Evolutionary conservation across 2,113 vertebrate genomes (phyloP).

Genomic region (Aleadryas rufinucha): DNA sequence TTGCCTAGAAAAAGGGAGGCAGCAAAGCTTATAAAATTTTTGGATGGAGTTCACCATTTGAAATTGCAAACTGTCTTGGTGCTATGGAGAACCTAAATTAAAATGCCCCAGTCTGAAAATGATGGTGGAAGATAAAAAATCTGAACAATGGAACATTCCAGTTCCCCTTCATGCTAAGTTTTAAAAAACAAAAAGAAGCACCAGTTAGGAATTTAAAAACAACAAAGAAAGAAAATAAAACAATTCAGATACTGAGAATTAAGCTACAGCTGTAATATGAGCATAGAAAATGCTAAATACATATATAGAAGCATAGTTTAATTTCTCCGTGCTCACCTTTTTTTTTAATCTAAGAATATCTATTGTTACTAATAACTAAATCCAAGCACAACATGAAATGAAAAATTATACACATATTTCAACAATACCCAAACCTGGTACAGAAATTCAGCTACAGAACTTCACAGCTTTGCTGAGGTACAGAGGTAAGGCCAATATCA

Average conservation of each 20-base stretch:
- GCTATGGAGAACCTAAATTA: neutral
- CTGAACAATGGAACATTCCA: neutral
- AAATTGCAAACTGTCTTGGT: neutral
- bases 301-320: neutral
- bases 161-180: neutral
- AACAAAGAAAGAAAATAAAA: neutral
- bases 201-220: neutral
- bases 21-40: neutral
- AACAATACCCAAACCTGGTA: neutral
- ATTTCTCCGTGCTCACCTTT: rapidly evolving
- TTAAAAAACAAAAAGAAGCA: neutral
- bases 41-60: neutral
- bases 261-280: neutral
- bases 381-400: neutral
- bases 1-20: neutral
- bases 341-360: neutral
- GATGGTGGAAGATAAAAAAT: neutral
- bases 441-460: neutral
- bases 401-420: neutral
- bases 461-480: neutral
- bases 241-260: neutral
- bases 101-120: neutral
- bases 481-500: neutral
- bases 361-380: neutral
- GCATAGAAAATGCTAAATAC: neutral